These are phyloP conservation scores for Phasia obesa DNA, from an alignment of 2,888 invertebrate genomes.

Conservation along the genomic window DNA sequence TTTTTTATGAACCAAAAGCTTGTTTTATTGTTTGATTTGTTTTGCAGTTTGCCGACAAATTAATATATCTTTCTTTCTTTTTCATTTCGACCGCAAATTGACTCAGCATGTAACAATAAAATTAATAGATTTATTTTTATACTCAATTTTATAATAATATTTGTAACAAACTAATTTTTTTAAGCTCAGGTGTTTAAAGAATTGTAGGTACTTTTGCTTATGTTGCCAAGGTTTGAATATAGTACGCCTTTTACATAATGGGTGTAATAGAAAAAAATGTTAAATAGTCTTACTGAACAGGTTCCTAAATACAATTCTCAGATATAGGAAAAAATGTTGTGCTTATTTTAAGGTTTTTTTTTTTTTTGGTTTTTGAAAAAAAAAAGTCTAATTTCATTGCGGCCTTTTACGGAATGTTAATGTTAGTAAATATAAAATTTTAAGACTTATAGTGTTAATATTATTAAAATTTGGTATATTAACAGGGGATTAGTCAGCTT, in stretches of 20 bases:
- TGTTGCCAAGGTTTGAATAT: neutral
- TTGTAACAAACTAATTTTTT: conserved; percentile 81
- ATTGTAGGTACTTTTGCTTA: neutral
- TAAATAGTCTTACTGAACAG: conserved; percentile 21
- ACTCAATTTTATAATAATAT: conserved; percentile 79
- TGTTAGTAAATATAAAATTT: too few relatives aligned
- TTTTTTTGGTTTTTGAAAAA: too few relatives aligned
- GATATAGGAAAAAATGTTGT: too few relatives aligned
- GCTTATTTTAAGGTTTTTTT: too few relatives aligned
- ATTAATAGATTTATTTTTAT: conserved; percentile 81
- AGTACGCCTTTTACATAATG: neutral
- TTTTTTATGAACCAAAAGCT: neutral
- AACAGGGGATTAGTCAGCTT: too few relatives aligned
- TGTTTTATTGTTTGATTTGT: conserved; percentile 19
- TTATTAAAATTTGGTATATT: too few relatives aligned
- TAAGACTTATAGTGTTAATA: too few relatives aligned
- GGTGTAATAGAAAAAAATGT: neutral
- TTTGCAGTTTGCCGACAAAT: conserved; percentile 33
- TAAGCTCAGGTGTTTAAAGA: conserved; percentile 79
- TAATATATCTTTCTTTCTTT: conserved; percentile 42
- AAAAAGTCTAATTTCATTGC: too few relatives aligned
- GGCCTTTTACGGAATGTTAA: too few relatives aligned
- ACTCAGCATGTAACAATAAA: conserved; percentile 76
- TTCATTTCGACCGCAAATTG: conserved; percentile 52
- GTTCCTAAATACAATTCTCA: conserved; percentile 2